A percentile compares a stretch with the other conserved stretches of the same genome.
phyloP scores from a whole-genome alignment of 2,888 invertebrate species.

The Coelogynopora nodosa region DNA sequence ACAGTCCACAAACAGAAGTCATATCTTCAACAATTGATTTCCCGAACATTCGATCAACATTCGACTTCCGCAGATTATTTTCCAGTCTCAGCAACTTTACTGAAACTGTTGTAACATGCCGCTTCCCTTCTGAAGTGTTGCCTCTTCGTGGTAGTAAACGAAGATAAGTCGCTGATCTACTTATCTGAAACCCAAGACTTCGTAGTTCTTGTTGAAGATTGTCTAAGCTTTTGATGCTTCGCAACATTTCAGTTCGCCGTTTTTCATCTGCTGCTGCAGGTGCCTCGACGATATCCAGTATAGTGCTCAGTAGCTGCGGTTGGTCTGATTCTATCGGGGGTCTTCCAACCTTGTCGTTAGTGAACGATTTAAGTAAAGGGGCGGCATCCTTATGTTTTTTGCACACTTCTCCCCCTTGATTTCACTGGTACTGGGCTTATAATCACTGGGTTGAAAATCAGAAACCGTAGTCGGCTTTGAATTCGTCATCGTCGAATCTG shows the following conservation, averaged over 20 bases:
- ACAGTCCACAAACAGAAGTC: constrained; percentile 50
- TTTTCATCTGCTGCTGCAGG: constrained; percentile 42
- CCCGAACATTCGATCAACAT: constrained; percentile 52
- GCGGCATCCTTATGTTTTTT: not conserved
- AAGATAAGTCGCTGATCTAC: constrained; percentile 42
- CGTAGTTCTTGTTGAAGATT: constrained; percentile 16
- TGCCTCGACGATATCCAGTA: constrained; percentile 22
- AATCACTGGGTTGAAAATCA: not conserved
- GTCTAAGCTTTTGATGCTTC: constrained; percentile 35
- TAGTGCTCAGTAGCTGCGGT: constrained; percentile 23
- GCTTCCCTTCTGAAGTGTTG: constrained; percentile 39
- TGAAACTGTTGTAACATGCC: constrained; percentile 36
- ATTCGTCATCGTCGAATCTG: not conserved
- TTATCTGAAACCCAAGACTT: constrained; percentile 17
- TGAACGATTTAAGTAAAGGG: constrained; percentile 13
- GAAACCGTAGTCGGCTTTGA: not conserved
- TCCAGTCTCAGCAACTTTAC: constrained; percentile 46
- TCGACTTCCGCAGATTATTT: constrained; percentile 49
- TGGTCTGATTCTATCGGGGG: constrained; percentile 36
- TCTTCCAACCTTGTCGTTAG: constrained; percentile 10
- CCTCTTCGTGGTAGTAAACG: constrained; percentile 37
- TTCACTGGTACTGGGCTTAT: not conserved
- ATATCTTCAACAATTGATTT: constrained; percentile 51
- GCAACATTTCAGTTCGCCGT: constrained; percentile 35
- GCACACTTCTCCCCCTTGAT: not conserved